Conservation (phyloP, 2,797 vertebrate genomes). For the Crotalus adamanteus region DNA sequence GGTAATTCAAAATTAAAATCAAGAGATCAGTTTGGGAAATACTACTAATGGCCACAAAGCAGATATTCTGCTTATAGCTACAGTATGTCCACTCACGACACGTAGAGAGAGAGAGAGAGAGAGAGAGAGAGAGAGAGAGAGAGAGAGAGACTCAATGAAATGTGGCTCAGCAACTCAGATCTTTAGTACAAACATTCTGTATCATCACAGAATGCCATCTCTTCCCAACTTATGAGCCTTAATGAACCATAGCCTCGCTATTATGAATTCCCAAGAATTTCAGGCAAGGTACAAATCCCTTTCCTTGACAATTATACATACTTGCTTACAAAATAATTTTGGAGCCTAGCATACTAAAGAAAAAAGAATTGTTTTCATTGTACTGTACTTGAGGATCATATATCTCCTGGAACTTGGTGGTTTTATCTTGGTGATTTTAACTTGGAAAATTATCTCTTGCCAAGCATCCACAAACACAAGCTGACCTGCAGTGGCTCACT, state of each 20-base stretch:
- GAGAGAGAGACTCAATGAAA: not conserved
- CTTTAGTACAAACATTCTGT: not conserved
- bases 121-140: not conserved
- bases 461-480: not conserved
- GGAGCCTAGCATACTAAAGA: not conserved
- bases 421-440: not conserved
- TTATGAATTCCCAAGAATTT: not conserved
- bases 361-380: not conserved
- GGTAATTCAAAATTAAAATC: not conserved
- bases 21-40: not conserved
- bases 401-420: not conserved
- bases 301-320: not conserved
- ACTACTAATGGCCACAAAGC: not conserved
- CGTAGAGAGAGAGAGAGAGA: no score
- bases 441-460: not conserved
- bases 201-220: not conserved
- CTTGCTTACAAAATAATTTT: not conserved
- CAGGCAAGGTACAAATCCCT: not conserved
- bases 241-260: not conserved
- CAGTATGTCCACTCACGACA: not conserved
- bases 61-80: no score
- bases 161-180: not conserved
- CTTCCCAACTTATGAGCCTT: not conserved
- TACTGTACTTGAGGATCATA: not conserved
- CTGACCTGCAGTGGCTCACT: not conserved